Conservation (phyloP, 2,797 vertebrate genomes). For the Siniperca obscura region DNA sequence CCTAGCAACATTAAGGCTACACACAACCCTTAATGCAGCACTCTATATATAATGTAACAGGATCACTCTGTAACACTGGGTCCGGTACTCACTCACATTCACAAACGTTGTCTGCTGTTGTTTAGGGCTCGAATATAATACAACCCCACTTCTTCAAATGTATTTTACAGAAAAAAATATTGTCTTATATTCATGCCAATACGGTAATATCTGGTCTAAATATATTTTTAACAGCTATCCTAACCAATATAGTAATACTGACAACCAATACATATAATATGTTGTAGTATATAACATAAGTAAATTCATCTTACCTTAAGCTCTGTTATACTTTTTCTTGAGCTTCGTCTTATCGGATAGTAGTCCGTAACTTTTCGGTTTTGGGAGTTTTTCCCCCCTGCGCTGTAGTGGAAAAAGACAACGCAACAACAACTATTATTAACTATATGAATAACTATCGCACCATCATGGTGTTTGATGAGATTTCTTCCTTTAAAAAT, state of each 20-base stretch:
- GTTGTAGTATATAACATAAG: neutral
- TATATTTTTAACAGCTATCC: neutral
- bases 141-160: no score
- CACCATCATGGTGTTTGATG: neutral
- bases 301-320: constrained; percentile 86
- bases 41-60: neutral
- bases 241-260: neutral
- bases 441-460: neutral
- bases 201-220: neutral
- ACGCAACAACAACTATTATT: neutral
- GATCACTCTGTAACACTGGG: neutral
- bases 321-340: constrained; percentile 93
- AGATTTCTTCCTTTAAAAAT: neutral
- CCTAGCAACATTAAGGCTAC: neutral
- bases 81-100: no score
- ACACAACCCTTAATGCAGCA: neutral
- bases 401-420: constrained; percentile 72
- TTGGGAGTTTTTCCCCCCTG: constrained; percentile 85
- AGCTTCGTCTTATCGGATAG: constrained; percentile 94
- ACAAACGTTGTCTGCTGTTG: neutral
- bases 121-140: neutral
- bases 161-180: neutral
- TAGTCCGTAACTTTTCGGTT: constrained; percentile 97
- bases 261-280: neutral
- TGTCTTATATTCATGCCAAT: neutral